phyloP scores from a whole-genome alignment of 2,797 vertebrate species.

The Dryobates pubescens region DNA sequence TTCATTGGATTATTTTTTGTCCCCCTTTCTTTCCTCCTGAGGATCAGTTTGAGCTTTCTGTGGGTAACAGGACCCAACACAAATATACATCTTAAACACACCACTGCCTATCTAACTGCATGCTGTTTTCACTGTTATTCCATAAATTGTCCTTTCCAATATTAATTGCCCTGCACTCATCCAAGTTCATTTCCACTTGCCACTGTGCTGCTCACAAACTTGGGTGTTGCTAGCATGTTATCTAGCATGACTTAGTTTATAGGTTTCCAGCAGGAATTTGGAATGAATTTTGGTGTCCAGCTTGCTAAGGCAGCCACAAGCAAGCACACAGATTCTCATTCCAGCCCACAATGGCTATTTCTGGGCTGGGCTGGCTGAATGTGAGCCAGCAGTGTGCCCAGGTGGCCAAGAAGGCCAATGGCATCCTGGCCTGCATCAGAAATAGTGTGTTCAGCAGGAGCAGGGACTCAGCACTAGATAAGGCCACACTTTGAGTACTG shows the following conservation, averaged over 20 bases:
- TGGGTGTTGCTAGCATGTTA: background rate
- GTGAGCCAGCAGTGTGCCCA: too few relatives aligned
- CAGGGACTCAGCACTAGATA: too few relatives aligned
- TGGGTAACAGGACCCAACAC: background rate
- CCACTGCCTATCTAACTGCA: background rate
- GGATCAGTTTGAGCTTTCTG: background rate
- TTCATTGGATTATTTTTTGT: background rate
- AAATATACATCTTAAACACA: background rate
- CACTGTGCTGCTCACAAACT: background rate
- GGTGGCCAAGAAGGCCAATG: too few relatives aligned
- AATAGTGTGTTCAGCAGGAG: too few relatives aligned
- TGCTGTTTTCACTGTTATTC: background rate
- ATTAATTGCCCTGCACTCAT: background rate
- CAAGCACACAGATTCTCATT: background rate
- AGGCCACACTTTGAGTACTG: too few relatives aligned
- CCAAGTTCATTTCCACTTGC: background rate
- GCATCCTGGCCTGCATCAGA: too few relatives aligned
- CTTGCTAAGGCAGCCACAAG: background rate
- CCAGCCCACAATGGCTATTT: background rate
- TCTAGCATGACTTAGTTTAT: background rate
- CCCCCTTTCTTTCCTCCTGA: background rate
- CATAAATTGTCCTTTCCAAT: background rate
- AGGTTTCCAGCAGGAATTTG: background rate
- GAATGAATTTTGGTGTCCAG: background rate
- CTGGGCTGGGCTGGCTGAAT: too few relatives aligned